Base-by-base conservation (phyloP, 1,140 invertebrate genomes). In the Tetragnatha versicolor region DNA sequence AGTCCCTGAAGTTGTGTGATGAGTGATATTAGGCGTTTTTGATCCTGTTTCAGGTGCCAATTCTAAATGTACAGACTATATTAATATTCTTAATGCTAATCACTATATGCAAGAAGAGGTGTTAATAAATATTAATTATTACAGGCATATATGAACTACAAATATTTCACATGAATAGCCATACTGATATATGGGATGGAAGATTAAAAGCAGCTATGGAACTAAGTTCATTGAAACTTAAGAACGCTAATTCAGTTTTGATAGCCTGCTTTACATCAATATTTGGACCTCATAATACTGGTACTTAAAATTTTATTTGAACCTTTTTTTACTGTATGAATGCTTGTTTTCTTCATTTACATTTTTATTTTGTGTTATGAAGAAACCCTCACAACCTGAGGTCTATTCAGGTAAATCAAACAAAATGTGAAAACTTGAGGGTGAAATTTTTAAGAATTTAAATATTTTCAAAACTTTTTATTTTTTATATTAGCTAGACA, bases 241-340 rank as follows among this genome's bases (percentile, higher is more conserved):
- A 79, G 35, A 51, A 25, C 10, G 17, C 66, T 9, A 79, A 73
- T 72, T 79, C 78, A 22, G 55, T 73, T 55, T 17, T 79, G 12
- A 33, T 79, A 60, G 78, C 51, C n/a, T 58, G 65, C 35, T 79
- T 72, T 29, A 65, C 58, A 27, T 65, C 68, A 25, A 72, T 72
- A 22, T 79, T 79, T 73, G 78, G 78, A 14, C 68, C 66, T 65
- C 78, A 79, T 42, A 79, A 79, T 73, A 79, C 78, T 39, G 78
- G 78, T 79, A 63, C 22, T 25, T 51, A 27, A 29, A n/a, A 33
- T 49, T 2, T 68, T 51, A 20, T n/a, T n/a, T n/a, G n/a, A n/a
- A n/a, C n/a, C n/a, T n/a, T 35, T 58, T 14, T 58, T 63, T 33
- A 14, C 17, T 33, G 33, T 35, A 29, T 25, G 12, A 22, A 66